Evolutionary conservation across 1,140 invertebrate genomes (phyloP).

Genomic region (Hyposmocoma kahamanoa): DNA sequence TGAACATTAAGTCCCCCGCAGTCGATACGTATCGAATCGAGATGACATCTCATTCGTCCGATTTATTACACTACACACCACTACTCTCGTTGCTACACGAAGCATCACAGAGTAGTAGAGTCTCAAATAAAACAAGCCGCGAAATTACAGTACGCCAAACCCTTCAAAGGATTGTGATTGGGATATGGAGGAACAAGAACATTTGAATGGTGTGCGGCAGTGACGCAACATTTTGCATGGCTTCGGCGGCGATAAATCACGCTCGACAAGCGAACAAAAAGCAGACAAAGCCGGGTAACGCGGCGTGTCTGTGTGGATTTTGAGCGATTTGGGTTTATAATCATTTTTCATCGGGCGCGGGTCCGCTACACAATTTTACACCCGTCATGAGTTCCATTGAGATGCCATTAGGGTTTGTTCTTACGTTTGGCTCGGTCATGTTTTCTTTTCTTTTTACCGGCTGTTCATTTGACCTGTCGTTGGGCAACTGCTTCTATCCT

Average conservation of each 20-base stretch:
- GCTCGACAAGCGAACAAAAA: slow-evolving; percentile 64
- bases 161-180: neutral
- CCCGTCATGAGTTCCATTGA: slow-evolving; percentile 33
- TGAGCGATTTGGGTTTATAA: slow-evolving; percentile 66
- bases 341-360: slow-evolving; percentile 57
- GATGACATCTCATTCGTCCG: slow-evolving; percentile 67
- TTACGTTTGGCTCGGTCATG: no score
- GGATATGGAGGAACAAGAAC: no score
- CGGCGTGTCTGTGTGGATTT: slow-evolving; percentile 71
- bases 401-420: slow-evolving; percentile 8
- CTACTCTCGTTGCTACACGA: slow-evolving; percentile 18
- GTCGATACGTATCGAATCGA: slow-evolving; percentile 62
- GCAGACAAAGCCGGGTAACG: slow-evolving; percentile 69
- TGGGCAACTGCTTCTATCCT: no score
- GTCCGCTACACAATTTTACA: slow-evolving; percentile 46
- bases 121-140: no score
- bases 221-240: slow-evolving; percentile 70
- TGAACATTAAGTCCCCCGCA: slow-evolving; percentile 50
- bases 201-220: slow-evolving; percentile 28
- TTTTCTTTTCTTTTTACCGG: no score
- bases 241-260: slow-evolving; percentile 49
- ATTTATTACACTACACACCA: slow-evolving; percentile 54
- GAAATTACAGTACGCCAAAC: slow-evolving; percentile 20
- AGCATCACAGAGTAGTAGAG: slow-evolving; percentile 27
- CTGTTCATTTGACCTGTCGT: neutral